Conservation (phyloP, 2,888 invertebrate genomes). For the Xestia xanthographa region DNA sequence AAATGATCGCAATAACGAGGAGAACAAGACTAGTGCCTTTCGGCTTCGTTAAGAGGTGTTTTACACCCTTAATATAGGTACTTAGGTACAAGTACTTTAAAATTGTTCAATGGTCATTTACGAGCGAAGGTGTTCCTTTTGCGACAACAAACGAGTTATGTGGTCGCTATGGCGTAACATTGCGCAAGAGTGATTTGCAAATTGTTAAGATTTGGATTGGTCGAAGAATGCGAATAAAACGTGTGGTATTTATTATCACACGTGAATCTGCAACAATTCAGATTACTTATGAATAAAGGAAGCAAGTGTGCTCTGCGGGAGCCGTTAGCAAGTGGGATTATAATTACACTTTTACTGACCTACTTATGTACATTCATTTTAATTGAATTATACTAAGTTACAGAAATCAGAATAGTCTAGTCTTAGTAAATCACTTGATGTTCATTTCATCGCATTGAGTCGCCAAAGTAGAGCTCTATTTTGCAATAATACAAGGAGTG, state of each 20-base stretch:
- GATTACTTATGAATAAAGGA: not conserved
- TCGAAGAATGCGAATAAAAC: not conserved
- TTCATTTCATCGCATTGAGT: not conserved
- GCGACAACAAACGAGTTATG: not conserved
- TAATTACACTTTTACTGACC: conserved; percentile 9
- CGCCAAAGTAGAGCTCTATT: not conserved
- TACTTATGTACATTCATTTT: not conserved
- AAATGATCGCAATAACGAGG: too few species aligned
- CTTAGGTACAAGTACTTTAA: not conserved
- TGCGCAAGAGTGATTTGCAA: conserved; percentile 37
- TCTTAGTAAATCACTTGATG: not conserved
- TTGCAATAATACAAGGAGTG: not conserved
- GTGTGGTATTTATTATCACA: not conserved
- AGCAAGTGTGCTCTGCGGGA: not conserved
- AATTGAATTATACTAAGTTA: not conserved
- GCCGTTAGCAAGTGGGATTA: not conserved
- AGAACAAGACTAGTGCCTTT: too few species aligned
- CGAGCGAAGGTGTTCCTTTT: conserved; percentile 1
- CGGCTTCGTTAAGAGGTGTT: too few species aligned
- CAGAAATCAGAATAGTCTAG: too few species aligned
- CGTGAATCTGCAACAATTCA: not conserved
- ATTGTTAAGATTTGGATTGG: not conserved
- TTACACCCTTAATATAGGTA: too few species aligned
- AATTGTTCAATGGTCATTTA: not conserved
- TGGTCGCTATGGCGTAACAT: conserved; percentile 22